Base-by-base conservation (phyloP, 2,888 invertebrate species). In the Megamerina dolium region DNA sequence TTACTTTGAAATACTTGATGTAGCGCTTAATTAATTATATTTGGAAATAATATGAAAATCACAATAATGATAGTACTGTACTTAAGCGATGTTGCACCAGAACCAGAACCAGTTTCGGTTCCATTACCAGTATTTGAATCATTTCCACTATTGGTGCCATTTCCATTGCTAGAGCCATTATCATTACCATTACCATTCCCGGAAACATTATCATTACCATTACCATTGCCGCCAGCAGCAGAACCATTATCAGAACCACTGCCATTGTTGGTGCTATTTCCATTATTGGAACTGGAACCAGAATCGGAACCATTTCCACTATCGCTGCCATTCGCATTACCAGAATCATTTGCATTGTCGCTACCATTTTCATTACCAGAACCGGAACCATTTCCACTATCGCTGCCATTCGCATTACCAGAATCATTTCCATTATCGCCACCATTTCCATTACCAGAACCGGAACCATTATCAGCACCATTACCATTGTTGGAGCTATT, bases 151-250 rank as follows among this genome's bases (percentile, higher is more conserved):
- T 27, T 29, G 20, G 35, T 35, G 37, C 44, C 43, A 39, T 38
- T 39, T 27, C 48, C 46, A 8, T 33, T 39, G 9, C 41, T 42
- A 37, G 17, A 17, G 3, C 40, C 47, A 4, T 34, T 37, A 13
- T 13, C 35, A 19, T 37, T 45, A 36, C 37, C 44, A 31, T 21
- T 29, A 17, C 39, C 42, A 31, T 40, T 26, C 37, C 48, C 52
- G 13, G 46, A 36, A 16, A 44, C 43, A 16, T 37, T 42, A 9
- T 41, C 48, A 35, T 36, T 38, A 2, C 43, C 45, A 10, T 32
- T 37, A 12, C 29, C 40, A 39, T 33, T 21, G 3, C 41, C 50
- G 8, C 41, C 46, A 20, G n/a, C 18, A 12, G 37, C 38, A 13
- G 45, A 43, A n/a, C 31, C 43, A 32, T 34, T 39, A 43, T 33